Evolutionary conservation across 2,797 vertebrate genomes (phyloP), one percentile per base, ranked within the genome.

Genomic region (Erpetoichthys calabaricus): DNA sequence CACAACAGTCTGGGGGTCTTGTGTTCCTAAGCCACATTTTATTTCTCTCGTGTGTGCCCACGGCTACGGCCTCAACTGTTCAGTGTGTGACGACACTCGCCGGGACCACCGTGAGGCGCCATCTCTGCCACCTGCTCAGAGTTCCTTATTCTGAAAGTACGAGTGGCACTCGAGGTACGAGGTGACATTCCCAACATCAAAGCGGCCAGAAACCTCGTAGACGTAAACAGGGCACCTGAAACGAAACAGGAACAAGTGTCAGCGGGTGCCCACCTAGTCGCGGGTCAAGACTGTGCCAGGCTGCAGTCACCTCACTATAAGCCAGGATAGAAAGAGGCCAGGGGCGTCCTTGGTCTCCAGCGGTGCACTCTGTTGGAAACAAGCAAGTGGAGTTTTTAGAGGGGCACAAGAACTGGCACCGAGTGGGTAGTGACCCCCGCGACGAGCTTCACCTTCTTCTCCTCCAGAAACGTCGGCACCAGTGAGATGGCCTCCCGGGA

Each of bases 311-410:
- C 84, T 82, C 9, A 61, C 60, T 65, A 88, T 80, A 45, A 90
- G 77, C 87, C 87, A 90, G 5, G 82, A 84, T 55, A 89, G 68
- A 67, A 87, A 84, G 69, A 77, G 86, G 50, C 88, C 87, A 0
- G 87, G 88, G 2, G 88, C 88, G 5, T 90, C 87, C 68, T 70
- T 82, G 53, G 80, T 74, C 50, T 80, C 75, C 41, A 87, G 75
- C 0, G 78, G 73, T 47, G 71, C 62, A 8, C 74, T 71, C 88
- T 89, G 25, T 50, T 25, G 42, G 59, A 53, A 4, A 50, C 47
- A 57, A 54, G 51, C 2, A 25, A 25, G 25, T 25, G 25, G 25
- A 25, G 25, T 25, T 25, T 25, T 25, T 25, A 25, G 25, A 25
- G 25, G 25, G 25, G 25, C 25, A 25, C 25, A 2, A 25, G 25